Percentiles rank a stretch among this genome's conserved stretches.
These are phyloP conservation scores for Abscondita cerata DNA, from an alignment of 2,888 invertebrate species.

Conservation along the genomic window DNA sequence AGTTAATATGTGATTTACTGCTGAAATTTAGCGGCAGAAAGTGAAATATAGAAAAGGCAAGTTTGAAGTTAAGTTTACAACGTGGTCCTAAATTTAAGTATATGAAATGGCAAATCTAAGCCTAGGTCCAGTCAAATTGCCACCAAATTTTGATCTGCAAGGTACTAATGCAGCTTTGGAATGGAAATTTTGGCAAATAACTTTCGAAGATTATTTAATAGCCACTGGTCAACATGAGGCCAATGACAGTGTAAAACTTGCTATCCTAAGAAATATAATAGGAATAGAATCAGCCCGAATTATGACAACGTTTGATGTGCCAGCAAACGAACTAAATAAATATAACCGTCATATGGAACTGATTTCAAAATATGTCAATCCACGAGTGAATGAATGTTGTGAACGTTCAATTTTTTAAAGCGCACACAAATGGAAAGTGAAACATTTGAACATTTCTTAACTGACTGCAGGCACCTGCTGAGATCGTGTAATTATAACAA, in stretches of 20 bases:
- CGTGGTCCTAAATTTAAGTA: no score
- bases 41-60: no score
- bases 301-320: neutral
- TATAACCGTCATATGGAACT: neutral
- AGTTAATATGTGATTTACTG: no score
- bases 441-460: no score
- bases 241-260: neutral
- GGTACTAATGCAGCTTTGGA: slow-evolving; percentile 37
- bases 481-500: no score
- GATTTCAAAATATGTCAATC: slow-evolving; percentile 36
- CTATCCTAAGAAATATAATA: neutral
- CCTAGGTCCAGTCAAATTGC: no score
- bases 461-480: no score
- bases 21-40: no score
- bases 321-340: neutral
- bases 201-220: slow-evolving; percentile 26
- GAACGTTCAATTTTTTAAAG: slow-evolving; percentile 40
- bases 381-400: slow-evolving; percentile 40
- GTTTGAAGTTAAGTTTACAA: no score
- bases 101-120: no score
- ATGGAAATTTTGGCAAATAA: slow-evolving; percentile 40
- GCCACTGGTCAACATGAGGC: neutral
- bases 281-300: neutral
- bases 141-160: neutral
- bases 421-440: slow-evolving; percentile 38